Percentiles rank a stretch among this genome's conserved stretches.
phyloP scores from a whole-genome alignment of 2,113 vertebrate species.

The Bubo scandiacus region DNA sequence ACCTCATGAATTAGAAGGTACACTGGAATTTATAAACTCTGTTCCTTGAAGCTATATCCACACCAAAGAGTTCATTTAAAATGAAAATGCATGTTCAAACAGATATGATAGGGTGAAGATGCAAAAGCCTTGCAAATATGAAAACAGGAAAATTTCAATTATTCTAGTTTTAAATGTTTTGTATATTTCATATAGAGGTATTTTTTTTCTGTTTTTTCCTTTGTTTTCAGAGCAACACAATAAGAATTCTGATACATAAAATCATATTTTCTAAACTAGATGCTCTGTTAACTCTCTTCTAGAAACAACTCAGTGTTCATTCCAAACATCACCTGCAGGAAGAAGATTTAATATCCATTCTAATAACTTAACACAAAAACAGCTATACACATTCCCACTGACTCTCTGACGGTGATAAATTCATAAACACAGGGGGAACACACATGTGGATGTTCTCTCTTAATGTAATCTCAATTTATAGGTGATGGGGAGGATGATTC shows the following conservation, averaged over 20 bases:
- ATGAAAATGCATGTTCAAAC: neutral
- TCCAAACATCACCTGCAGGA: neutral
- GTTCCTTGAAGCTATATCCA: neutral
- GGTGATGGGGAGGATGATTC: neutral
- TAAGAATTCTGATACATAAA: neutral
- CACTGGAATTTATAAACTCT: neutral
- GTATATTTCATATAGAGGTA: neutral
- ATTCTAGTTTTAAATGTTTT: neutral
- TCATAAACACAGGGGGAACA: neutral
- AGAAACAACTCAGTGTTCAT: neutral
- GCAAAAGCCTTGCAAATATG: neutral
- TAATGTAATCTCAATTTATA: neutral
- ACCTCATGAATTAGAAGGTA: neutral
- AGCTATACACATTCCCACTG: neutral
- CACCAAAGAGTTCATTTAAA: neutral
- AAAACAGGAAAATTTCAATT: neutral
- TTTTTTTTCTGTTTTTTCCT: neutral
- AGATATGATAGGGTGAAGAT: neutral
- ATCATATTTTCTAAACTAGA: neutral
- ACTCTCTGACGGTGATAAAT: neutral
- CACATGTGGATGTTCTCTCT: neutral
- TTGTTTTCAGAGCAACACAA: neutral
- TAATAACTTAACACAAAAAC: neutral
- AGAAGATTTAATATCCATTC: neutral
- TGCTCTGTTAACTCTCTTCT: neutral